Percentiles rank a stretch among this genome's conserved stretches.
phyloP scores from a whole-genome alignment of 2,797 vertebrate genomes.

The Lacerta agilis region DNA sequence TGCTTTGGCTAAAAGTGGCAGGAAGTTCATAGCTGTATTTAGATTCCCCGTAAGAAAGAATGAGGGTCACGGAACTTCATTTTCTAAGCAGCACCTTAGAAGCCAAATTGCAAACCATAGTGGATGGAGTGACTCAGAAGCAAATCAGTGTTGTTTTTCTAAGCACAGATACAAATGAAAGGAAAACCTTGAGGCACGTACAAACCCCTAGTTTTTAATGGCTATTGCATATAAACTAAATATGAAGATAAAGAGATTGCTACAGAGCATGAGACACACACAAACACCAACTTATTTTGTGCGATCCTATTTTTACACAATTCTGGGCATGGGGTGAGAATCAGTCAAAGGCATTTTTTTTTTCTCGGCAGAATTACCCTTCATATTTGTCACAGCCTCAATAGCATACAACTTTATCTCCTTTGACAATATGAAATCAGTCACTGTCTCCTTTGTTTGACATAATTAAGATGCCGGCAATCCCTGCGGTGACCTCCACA shows the following conservation, averaged over 20 bases:
- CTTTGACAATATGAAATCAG: conserved; percentile 22
- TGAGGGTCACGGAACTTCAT: too few relatives aligned
- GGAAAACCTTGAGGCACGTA: too few relatives aligned
- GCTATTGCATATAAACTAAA: background rate
- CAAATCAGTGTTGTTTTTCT: too few relatives aligned
- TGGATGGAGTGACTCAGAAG: too few relatives aligned
- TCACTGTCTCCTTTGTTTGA: background rate
- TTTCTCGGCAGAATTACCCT: background rate
- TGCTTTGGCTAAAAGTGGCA: too few relatives aligned
- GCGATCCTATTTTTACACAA: background rate
- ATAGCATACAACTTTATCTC: background rate
- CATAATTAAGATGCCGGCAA: background rate
- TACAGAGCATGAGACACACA: background rate
- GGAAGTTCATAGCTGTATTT: too few relatives aligned
- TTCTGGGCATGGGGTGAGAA: fast-evolving
- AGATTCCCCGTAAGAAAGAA: too few relatives aligned
- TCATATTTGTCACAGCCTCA: fast-evolving
- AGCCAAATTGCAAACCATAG: too few relatives aligned
- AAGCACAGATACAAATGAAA: too few relatives aligned
- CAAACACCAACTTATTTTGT: background rate
- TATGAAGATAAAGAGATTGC: background rate
- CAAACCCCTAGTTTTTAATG: background rate
- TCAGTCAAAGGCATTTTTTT: background rate
- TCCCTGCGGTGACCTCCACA: conserved; percentile 1
- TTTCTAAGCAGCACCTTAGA: too few relatives aligned